A percentile compares a stretch with the other conserved stretches of the same genome.
These are phyloP conservation scores for Eulemur rubriventer DNA, from an alignment of 2,797 vertebrate species.

Conservation along the genomic window DNA sequence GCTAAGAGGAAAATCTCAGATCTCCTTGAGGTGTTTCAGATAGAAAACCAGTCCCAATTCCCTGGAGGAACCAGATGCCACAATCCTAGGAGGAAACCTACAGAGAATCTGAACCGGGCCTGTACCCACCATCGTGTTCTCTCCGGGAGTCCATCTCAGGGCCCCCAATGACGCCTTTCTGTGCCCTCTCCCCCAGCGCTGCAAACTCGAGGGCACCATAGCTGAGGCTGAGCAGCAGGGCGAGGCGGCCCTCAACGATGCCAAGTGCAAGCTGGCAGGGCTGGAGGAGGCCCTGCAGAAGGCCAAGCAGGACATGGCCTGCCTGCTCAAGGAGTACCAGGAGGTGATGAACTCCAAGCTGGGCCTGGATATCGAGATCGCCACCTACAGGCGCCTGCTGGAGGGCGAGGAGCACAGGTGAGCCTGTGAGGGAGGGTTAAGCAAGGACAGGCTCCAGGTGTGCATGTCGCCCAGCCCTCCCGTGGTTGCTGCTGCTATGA, in stretches of 20 bases:
- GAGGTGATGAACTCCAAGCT: slow-evolving; percentile 91
- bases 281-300: slow-evolving; percentile 85
- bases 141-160: background rate
- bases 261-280: slow-evolving; percentile 68
- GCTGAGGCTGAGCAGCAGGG: slow-evolving; percentile 67
- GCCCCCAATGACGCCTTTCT: background rate
- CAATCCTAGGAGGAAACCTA: background rate
- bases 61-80: background rate
- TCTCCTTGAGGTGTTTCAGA: background rate
- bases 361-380: slow-evolving; percentile 92
- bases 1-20: background rate
- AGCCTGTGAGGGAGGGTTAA: background rate
- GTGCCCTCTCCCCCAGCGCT: slow-evolving; percentile 66
- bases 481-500: background rate
- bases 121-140: background rate
- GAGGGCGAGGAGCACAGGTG: slow-evolving; percentile 83
- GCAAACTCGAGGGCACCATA: slow-evolving; percentile 66
- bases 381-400: slow-evolving; percentile 89
- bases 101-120: background rate
- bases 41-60: background rate
- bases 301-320: slow-evolving; percentile 86
- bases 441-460: no score
- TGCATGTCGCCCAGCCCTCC: background rate
- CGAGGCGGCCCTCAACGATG: slow-evolving; percentile 31
- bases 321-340: slow-evolving; percentile 88